Percentiles rank a stretch among this genome's conserved stretches.
phyloP scores from a whole-genome alignment of 2,888 invertebrate genomes.

The Torymus texanus region DNA sequence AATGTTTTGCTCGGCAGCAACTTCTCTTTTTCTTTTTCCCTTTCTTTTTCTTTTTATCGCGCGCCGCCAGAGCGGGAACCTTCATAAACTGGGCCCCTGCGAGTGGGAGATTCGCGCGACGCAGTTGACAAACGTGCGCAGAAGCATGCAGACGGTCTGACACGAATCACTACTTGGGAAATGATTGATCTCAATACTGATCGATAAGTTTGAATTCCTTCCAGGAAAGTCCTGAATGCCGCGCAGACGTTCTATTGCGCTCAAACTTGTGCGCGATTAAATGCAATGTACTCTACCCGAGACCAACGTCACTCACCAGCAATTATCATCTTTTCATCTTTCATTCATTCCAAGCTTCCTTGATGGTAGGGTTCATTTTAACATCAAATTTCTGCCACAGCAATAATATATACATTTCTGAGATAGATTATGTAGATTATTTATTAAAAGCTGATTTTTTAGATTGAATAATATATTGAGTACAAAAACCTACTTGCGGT shows the following conservation, averaged over 20 bases:
- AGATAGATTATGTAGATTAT: too few species aligned
- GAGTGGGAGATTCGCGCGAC: neutral
- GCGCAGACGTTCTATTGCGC: neutral
- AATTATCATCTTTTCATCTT: too few species aligned
- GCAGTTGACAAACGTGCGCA: neutral
- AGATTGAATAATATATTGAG: too few species aligned
- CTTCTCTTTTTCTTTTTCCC: conserved; percentile 15
- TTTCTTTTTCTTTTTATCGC: neutral
- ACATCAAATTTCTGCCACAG: too few species aligned
- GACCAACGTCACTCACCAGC: too few species aligned
- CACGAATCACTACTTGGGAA: conserved; percentile 16
- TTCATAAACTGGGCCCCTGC: conserved; percentile 8
- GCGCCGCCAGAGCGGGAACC: conserved; percentile 5
- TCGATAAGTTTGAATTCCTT: conserved; percentile 39
- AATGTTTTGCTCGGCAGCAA: too few species aligned
- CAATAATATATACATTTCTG: too few species aligned
- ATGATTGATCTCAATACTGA: conserved; percentile 30
- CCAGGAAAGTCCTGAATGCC: neutral
- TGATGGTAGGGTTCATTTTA: too few species aligned
- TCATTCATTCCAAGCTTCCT: too few species aligned
- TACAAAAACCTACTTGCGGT: too few species aligned
- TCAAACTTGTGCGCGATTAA: neutral
- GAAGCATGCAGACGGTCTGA: conserved; percentile 1
- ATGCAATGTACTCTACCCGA: too few species aligned
- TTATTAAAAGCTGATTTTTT: too few species aligned